Base-by-base conservation (phyloP, 2,113 vertebrate species). In the Ptyas mucosa region DNA sequence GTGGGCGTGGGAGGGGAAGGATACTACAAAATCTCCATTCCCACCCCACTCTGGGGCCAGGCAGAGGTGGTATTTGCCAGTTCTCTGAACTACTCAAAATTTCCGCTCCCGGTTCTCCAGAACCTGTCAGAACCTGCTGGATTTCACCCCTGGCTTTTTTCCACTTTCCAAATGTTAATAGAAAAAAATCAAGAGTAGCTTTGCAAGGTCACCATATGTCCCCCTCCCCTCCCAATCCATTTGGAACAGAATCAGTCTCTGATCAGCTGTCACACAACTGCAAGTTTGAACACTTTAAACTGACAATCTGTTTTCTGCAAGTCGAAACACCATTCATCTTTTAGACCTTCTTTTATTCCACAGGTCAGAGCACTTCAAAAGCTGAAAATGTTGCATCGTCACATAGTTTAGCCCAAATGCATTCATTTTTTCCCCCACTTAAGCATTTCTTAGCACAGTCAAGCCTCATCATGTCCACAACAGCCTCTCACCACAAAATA, bases 311-410 rank as follows among this genome's bases (percentile, higher is more conserved):
- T 10, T 10, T 87, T 88, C 58, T 43, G 89, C 7, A 89, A 24
- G 58, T 86, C 90, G 39, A 92, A 10, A 1, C 8, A 7, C 39
- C 43, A 92, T 18, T 64, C 90, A 55, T 95, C 92, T 93, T 86
- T 58, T 53, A 94, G 92, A 75, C 14, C 29, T 94, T 2, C 34
- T 75, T 18, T 85, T 95, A 93, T 34, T 87, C 51, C 14, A 96
- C 46, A 95, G 94, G 93, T 49, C 12, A 0, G 0, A 81, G 85
- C 89, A 96, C 92, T 91, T 34, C 90, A 34, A 49, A 81, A 91
- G 29, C 90, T 96, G 89, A 15, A 95, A 95, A 55, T 58, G 53
- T 51, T 90, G 92, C 34, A 86, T 43, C 86, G 91, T 94, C 23
- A 94, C 10, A 88, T 90, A 85, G 2, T 39, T 61, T 2, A 61